Evolutionary conservation across 2,113 vertebrate genomes (phyloP).

Genomic region (Gobius niger): DNA sequence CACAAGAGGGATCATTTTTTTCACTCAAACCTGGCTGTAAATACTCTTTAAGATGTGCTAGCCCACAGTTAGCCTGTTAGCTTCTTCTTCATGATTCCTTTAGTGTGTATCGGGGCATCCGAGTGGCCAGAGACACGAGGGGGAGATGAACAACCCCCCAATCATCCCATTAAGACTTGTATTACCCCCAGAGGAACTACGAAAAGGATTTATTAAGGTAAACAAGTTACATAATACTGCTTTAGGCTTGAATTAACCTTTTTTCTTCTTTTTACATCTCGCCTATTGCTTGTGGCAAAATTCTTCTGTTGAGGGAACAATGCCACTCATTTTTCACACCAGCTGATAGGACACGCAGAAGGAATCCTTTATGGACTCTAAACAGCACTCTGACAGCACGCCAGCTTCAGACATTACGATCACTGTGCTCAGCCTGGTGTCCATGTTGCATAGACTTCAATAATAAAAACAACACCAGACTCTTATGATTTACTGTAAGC

Average conservation of each 20-base stretch:
- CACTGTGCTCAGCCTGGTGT: constrained; percentile 1
- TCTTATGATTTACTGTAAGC: not conserved
- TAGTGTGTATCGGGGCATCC: too few relatives aligned
- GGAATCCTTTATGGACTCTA: constrained; percentile 31
- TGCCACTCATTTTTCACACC: not conserved
- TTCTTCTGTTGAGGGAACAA: not conserved
- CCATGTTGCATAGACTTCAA: constrained; percentile 20
- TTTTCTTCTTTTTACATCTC: constrained; percentile 14
- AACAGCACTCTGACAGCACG: constrained; percentile 12
- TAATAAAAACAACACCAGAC: constrained; percentile 4
- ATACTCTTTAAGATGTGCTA: too few relatives aligned
- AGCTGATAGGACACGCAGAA: constrained; percentile 7
- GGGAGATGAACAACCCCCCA: too few relatives aligned
- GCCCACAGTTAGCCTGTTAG: too few relatives aligned
- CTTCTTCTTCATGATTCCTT: too few relatives aligned
- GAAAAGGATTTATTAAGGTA: too few relatives aligned
- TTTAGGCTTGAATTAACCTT: constrained; percentile 8
- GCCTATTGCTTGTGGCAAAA: not conserved
- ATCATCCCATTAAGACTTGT: too few relatives aligned
- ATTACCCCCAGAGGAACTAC: too few relatives aligned
- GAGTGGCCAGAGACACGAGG: too few relatives aligned
- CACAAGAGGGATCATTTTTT: too few relatives aligned
- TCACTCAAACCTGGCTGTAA: too few relatives aligned
- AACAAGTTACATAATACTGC: not conserved
- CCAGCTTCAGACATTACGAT: constrained; percentile 11